Percentiles rank a stretch among this genome's conserved stretches.
Conservation (phyloP, 2,113 vertebrate genomes). For the Lanius collurio region DNA sequence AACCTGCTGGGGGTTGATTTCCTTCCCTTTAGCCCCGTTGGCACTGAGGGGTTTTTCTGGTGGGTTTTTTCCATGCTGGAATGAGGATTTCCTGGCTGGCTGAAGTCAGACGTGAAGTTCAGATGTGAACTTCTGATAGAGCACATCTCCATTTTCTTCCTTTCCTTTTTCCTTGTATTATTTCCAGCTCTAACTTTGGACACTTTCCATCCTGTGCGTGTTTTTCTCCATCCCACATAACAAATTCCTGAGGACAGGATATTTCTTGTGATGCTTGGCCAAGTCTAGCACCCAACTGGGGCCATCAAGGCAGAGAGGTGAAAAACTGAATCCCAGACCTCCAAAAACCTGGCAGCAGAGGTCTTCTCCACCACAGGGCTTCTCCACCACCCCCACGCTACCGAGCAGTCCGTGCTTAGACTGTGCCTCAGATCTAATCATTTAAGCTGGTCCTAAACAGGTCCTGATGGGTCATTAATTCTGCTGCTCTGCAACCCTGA, state of each 20-base stretch:
- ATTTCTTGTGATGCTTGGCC: neutral
- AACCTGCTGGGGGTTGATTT: neutral
- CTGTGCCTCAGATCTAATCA: neutral
- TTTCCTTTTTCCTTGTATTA: neutral
- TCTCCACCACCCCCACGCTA: neutral
- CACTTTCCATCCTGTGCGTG: accelerated
- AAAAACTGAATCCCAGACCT: neutral
- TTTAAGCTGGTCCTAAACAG: neutral
- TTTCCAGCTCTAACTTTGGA: neutral
- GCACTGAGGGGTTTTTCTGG: accelerated
- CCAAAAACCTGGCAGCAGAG: neutral
- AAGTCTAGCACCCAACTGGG: neutral
- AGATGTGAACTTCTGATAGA: neutral
- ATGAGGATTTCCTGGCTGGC: neutral
- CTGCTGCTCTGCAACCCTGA: neutral
- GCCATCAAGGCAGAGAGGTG: too few species aligned
- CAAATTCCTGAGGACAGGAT: neutral
- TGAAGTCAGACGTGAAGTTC: neutral
- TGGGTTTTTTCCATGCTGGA: neutral
- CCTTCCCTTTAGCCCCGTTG: neutral
- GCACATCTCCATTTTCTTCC: neutral
- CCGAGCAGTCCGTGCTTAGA: accelerated
- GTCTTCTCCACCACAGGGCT: neutral
- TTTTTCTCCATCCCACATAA: neutral
- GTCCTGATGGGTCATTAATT: neutral